Conservation (phyloP, 37 sponge, comb jelly and placozoan genomes). For the Ianthella basta region DNA sequence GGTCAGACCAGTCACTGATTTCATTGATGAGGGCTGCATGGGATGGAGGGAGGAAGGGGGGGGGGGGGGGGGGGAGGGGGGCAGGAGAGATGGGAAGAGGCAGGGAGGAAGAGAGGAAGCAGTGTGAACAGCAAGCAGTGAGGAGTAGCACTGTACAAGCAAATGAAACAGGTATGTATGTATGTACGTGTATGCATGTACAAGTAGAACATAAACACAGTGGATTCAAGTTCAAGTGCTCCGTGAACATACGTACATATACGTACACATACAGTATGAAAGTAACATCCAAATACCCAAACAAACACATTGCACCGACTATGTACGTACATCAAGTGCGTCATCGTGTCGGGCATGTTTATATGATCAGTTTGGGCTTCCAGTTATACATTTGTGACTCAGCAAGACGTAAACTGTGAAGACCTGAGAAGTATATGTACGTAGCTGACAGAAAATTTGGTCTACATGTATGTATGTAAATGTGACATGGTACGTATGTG, state of each 20-base stretch:
- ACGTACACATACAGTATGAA: background rate
- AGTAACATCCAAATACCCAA: too few species aligned
- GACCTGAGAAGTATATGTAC: too few species aligned
- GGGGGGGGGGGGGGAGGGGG: conserved; percentile 7
- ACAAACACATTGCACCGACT: too few species aligned
- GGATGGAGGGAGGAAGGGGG: background rate
- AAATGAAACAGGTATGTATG: background rate
- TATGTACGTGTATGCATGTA: background rate
- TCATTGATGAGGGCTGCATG: background rate
- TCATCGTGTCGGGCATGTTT: too few species aligned
- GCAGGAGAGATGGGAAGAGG: background rate
- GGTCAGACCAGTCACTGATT: background rate
- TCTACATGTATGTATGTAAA: too few species aligned
- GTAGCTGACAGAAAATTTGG: too few species aligned
- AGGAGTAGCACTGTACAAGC: background rate
- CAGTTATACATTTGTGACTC: too few species aligned
- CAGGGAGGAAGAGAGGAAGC: background rate
- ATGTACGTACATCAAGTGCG: too few species aligned
- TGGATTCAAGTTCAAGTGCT: background rate
- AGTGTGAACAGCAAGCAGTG: background rate
- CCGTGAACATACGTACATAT: background rate
- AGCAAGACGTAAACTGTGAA: too few species aligned
- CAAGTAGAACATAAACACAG: background rate
- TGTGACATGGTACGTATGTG: too few species aligned
- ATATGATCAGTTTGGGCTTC: too few species aligned